phyloP scores from a whole-genome alignment of 1,140 invertebrate genomes.

The Hesperophylax magnus region DNA sequence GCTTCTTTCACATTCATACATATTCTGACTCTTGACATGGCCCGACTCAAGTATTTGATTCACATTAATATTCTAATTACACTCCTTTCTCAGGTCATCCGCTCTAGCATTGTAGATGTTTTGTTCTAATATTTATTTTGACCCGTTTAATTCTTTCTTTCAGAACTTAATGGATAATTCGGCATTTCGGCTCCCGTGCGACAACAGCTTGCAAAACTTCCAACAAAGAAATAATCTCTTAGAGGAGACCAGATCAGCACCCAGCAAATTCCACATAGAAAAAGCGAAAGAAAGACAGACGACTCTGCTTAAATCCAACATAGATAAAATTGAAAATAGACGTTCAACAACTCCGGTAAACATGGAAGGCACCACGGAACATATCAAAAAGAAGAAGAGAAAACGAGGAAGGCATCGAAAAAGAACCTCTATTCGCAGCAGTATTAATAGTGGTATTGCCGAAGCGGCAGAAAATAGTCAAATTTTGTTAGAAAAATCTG shows the following conservation, averaged over 20 bases:
- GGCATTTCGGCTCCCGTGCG: neutral
- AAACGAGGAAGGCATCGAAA: slow-evolving; percentile 18
- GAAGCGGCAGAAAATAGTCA: no score
- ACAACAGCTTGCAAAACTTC: neutral
- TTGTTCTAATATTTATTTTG: no score
- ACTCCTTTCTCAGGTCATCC: no score
- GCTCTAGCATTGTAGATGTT: no score
- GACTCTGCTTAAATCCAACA: neutral
- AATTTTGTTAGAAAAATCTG: no score
- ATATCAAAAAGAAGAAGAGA: slow-evolving; percentile 38
- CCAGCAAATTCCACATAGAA: slow-evolving; percentile 25
- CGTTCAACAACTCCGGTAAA: no score
- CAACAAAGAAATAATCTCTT: neutral
- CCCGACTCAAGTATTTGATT: no score
- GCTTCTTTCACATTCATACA: no score
- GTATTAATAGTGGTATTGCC: no score
- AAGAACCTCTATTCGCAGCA: neutral
- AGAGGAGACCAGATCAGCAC: neutral
- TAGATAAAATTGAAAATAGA: neutral
- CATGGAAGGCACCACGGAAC: slow-evolving; percentile 22
- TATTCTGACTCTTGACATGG: no score
- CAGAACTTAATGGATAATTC: slow-evolving; percentile 31
- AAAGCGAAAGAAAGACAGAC: neutral
- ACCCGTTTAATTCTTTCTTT: neutral
- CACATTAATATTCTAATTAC: no score